Percentiles rank a stretch among this genome's conserved stretches.
These are phyloP conservation scores for Coendou prehensilis DNA, from an alignment of 2,797 vertebrate genomes.

Conservation along the genomic window DNA sequence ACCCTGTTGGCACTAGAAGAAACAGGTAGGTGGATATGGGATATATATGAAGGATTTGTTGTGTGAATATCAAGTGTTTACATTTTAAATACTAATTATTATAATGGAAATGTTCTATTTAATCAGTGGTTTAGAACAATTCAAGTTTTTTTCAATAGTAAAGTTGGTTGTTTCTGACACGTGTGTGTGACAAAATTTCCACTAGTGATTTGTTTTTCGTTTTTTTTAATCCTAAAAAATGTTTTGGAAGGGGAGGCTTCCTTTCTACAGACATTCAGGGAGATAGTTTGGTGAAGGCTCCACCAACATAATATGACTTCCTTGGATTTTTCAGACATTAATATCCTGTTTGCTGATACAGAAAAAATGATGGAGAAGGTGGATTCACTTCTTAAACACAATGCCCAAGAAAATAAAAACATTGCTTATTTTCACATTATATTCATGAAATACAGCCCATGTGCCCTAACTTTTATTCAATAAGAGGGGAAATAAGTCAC, in stretches of 20 bases:
- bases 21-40: background rate
- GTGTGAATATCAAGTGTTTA: background rate
- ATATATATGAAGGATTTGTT: background rate
- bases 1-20: background rate
- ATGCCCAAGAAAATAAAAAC: background rate
- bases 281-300: background rate
- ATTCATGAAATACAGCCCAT: background rate
- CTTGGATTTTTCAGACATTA: background rate
- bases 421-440: background rate
- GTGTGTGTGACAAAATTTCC: background rate
- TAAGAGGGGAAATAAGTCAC: background rate
- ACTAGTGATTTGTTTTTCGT: background rate
- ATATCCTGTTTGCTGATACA: background rate
- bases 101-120: background rate
- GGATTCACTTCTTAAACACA: background rate
- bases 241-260: too few relatives aligned
- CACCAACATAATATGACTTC: background rate
- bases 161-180: background rate
- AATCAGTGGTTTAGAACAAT: background rate
- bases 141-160: background rate
- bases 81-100: background rate
- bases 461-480: background rate
- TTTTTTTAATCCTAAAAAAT: background rate
- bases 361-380: background rate
- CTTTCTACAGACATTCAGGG: background rate